A percentile compares a stretch with the other conserved stretches of the same genome.
phyloP scores from a whole-genome alignment of 30 jellyfish, hydroid and myxozoan species.

The Chrysaora quinquecirrha region DNA sequence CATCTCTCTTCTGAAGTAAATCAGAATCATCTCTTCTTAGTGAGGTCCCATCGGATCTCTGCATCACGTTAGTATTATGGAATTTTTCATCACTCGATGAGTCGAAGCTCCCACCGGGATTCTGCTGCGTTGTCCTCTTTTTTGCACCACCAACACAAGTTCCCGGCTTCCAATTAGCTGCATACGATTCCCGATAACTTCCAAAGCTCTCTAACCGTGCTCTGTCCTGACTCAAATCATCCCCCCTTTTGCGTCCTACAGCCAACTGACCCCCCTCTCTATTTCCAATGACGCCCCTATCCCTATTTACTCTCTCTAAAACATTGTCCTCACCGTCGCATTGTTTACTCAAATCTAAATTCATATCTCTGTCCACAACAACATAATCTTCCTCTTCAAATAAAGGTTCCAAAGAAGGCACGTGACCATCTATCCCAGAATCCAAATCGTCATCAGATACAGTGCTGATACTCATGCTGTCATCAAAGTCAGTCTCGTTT shows the following conservation, averaged over 20 bases:
- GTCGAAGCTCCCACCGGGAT: background rate
- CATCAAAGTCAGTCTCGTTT: slow-evolving; percentile 77
- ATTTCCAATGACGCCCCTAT: background rate
- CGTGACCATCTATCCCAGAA: slow-evolving; percentile 93
- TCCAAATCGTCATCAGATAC: slow-evolving; percentile 93
- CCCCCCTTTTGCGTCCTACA: background rate
- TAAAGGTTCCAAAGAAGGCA: slow-evolving; percentile 72
- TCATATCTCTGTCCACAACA: slow-evolving; percentile 67
- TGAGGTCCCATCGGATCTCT: background rate
- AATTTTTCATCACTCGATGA: background rate
- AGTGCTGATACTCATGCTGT: slow-evolving; percentile 90
- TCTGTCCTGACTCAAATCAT: background rate
- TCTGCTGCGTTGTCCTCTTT: background rate
- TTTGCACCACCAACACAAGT: slow-evolving; percentile 12
- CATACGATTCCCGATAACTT: slow-evolving; percentile 52
- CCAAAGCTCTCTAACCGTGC: slow-evolving; percentile 43
- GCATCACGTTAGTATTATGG: background rate
- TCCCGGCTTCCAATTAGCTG: slow-evolving; percentile 73
- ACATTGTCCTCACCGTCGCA: background rate
- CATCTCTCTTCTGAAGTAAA: background rate
- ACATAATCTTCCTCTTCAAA: slow-evolving; percentile 88
- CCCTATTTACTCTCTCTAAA: background rate
- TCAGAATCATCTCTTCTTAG: background rate
- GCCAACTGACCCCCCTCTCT: background rate
- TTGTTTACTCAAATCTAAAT: slow-evolving; percentile 9